These are phyloP conservation scores for Laticauda laticaudata DNA, from an alignment of 2,113 vertebrate genomes.

Conservation along the genomic window DNA sequence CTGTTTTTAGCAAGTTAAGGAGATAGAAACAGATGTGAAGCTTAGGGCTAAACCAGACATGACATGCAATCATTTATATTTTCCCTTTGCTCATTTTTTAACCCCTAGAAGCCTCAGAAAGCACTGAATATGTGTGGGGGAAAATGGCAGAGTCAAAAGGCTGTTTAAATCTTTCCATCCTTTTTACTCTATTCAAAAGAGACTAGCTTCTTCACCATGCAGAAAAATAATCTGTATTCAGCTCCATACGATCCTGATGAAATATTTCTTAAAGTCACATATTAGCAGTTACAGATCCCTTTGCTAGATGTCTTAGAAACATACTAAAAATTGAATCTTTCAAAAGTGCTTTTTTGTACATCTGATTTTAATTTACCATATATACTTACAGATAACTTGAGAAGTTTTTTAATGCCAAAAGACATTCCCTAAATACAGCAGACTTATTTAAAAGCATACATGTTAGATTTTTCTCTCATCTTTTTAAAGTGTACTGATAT, in stretches of 20 bases:
- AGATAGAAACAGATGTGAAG: constrained; percentile 7
- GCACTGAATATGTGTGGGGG: neutral
- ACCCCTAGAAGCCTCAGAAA: neutral
- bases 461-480: neutral
- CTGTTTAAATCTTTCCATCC: neutral
- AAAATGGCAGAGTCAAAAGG: neutral
- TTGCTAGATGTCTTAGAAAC: neutral
- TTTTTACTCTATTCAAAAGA: neutral
- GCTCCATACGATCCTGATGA: too few species aligned
- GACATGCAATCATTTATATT: neutral
- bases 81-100: neutral
- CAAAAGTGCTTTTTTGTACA: neutral
- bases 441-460: neutral
- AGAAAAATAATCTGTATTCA: neutral
- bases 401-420: neutral
- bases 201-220: neutral
- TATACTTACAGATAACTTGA: neutral
- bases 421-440: neutral
- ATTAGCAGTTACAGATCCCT: neutral
- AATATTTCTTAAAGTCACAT: neutral
- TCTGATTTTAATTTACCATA: neutral
- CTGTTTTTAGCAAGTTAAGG: neutral
- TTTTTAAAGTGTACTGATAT: neutral
- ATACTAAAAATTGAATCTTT: neutral
- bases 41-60: constrained; percentile 8